These are phyloP conservation scores for Drosophila erecta DNA, from an alignment of 1,140 invertebrate species.

Conservation along the genomic window DNA sequence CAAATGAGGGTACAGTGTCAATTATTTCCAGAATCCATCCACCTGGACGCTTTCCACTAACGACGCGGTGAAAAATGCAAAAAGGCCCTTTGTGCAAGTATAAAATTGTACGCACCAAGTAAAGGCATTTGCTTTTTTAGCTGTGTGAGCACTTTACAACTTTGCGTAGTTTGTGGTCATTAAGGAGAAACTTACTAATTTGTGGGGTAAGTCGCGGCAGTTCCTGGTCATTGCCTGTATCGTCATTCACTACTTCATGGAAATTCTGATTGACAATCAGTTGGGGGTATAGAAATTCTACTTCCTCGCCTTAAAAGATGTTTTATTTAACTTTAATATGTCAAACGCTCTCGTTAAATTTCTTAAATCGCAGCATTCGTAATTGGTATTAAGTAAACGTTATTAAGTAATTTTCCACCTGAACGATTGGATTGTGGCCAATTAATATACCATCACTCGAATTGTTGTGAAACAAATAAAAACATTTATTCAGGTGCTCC, in stretches of 20 bases:
- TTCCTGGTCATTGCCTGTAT: too few relatives aligned
- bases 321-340: neutral
- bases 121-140: neutral
- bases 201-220: too few relatives aligned
- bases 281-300: too few relatives aligned
- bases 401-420: conserved; percentile 10
- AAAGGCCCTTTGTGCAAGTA: conserved; percentile 43
- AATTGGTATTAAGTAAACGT: neutral
- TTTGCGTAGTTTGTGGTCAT: too few relatives aligned
- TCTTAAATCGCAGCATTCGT: too few relatives aligned
- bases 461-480: neutral
- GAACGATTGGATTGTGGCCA: conserved; percentile 5
- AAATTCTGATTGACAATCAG: too few relatives aligned
- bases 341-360: neutral
- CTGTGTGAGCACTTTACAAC: neutral
- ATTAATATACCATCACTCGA: conserved; percentile 32
- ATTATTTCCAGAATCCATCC: neutral
- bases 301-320: too few relatives aligned
- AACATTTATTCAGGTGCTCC: neutral
- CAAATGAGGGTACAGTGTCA: too few relatives aligned
- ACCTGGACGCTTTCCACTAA: conserved; percentile 26
- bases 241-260: too few relatives aligned
- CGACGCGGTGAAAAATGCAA: conserved; percentile 14
- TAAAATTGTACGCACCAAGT: conserved; percentile 4
- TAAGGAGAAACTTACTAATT: too few relatives aligned